Evolutionary conservation across 2,113 vertebrate species (phyloP), one percentile per base, ranked within the genome.

Genomic region (Sylvilagus bachmani): DNA sequence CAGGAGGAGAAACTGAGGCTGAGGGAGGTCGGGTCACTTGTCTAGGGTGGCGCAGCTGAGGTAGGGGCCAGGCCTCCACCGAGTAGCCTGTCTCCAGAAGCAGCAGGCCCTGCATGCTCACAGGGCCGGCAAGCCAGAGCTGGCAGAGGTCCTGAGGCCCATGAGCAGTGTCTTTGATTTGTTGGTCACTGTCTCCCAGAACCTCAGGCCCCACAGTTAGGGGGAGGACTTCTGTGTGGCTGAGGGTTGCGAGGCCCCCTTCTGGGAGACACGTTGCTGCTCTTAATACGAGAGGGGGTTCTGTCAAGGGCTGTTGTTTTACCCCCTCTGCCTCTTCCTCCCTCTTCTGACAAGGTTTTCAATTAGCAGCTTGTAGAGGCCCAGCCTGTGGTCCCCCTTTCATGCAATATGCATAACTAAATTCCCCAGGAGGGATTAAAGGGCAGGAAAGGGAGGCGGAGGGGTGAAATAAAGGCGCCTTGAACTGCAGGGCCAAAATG

Each of bases 361-460:
- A 98, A 97, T 98, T 98, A 98, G 97, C 98, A 98, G 97, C 97
- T 98, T 98, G 98, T 98, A 98, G 97, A 95, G 95, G 75, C 90
- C 94, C 87, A 67, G 97, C 86, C 95, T 98, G 97, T 92, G 97
- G 97, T 96, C 97, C 95, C 97, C 64, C 93, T 97, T 97, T 97
- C 96, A 98, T 97, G 97, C 86, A 94, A 70, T 31, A 89, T 71
- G 95, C 95, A 96, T 97, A 97, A 90, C 91, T 97, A 95, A 97
- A 96, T 96, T 92, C 97, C 95, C 97, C 96, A 21, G 61, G 91
- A 97, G 97, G 96, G 78, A 75, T 24, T 73, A 31, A 89, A 94
- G 64, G 94, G 85, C 77, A 90, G 66, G 93, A 95, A 91, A 84
- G 89, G 96, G 38, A 86, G 29, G 27, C 55, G 24, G 55, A 88